Base-by-base conservation (phyloP, 1,140 invertebrate genomes). In the Rhynchophorus ferrugineus region DNA sequence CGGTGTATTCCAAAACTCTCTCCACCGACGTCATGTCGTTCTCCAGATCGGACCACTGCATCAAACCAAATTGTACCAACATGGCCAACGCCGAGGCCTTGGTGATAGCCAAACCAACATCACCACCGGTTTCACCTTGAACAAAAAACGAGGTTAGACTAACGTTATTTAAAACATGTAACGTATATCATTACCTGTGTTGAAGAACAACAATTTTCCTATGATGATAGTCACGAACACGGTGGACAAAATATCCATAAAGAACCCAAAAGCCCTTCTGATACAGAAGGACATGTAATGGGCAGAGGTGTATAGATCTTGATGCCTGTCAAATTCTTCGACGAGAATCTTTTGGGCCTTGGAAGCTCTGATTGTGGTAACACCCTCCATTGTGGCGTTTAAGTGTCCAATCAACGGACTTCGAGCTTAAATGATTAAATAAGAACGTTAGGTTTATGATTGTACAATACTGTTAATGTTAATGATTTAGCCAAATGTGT, bases 361-460 rank as follows among this genome's bases (percentile, higher is more conserved):
- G 60, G 87, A 92, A 0, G 92, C 89, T 53, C 93, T 75, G 43
- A 97, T 91, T 0, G 91, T 95, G 1, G 86, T 78, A 16, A 98
- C 73, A 5, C 85, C 85, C 66, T 83, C 77, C 1, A 87, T 60
- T 1, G 81, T 78, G 20, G 83, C 75, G 54, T 77, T 83, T 1
- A 87, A 65, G 54, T 86, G 83, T 7, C 76, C 79, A 61, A 84
- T 84, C 1, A 88, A 75, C 6, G 85, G 85, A 59, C 75, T 77
- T 22, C 77, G 71, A 48, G 61, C 64, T 66, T 46, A 46, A 61
- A 39, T 13, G 7, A 53, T n/a, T n/a, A 6, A 18, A 49, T 42
- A 46, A 35, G 13, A 46, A n/a, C 5, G 17, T 21, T 18, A 21
- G 16, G 14, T 24, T 9, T 48, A 29, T 18, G 1, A 2, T 46